These are phyloP conservation scores for Melanargia galathea DNA, from an alignment of 2,888 invertebrate genomes.

Conservation along the genomic window DNA sequence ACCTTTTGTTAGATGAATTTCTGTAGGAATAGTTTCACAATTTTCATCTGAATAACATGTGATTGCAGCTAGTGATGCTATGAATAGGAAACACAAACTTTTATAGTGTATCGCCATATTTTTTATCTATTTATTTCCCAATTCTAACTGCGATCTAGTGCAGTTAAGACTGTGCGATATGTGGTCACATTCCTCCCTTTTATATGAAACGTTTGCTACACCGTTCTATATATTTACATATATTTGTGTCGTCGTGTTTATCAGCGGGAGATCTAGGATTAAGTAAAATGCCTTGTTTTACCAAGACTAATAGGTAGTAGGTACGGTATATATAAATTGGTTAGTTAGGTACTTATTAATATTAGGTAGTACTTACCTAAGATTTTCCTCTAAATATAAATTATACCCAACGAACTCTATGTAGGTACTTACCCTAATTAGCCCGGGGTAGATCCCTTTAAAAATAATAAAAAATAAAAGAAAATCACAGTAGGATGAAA, in stretches of 20 bases:
- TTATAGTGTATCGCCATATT: constrained; percentile 34
- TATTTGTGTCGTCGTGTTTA: constrained; percentile 40
- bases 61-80: constrained; percentile 38
- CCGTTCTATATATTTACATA: constrained; percentile 14
- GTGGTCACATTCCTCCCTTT: constrained; percentile 27
- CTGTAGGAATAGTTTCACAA: constrained; percentile 93
- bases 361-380: no score
- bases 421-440: no score
- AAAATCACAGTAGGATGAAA: no score
- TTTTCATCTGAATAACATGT: constrained; percentile 83
- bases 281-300: constrained; percentile 57
- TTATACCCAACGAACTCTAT: no score
- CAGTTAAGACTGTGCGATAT: constrained; percentile 27
- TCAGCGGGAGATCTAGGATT: constrained; percentile 53
- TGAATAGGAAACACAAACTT: constrained; percentile 34
- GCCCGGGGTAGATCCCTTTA: no score
- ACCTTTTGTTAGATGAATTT: constrained; percentile 94
- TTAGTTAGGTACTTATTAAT: no score
- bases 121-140: constrained; percentile 9
- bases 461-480: no score
- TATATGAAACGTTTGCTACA: constrained; percentile 32
- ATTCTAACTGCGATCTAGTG: constrained; percentile 16
- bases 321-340: no score
- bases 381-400: no score
- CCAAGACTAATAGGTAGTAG: constrained; percentile 16